Base-by-base conservation (phyloP, 2,797 vertebrate genomes). In the Ctenopoma multispine region DNA sequence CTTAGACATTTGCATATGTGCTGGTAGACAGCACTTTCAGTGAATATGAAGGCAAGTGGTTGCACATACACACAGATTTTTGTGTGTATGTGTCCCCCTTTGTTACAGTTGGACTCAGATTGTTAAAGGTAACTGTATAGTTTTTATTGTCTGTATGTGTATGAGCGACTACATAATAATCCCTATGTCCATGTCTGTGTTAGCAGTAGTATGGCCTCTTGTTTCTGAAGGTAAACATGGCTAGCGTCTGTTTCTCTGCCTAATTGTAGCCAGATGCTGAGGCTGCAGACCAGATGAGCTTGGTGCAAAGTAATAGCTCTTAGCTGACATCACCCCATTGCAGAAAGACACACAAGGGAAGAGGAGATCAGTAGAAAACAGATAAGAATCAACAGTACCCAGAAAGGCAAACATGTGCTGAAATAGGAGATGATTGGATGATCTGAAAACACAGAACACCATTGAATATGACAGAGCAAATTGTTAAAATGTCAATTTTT, bases 311-410 rank as follows among this genome's bases (percentile, higher is more conserved):
- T 88, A 92, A 93, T 90, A 91, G 85, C 87, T 92, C 81, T 89
- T 91, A 90, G 90, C 91, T 93, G 93, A 93, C 91, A 92, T 93
- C 92, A 93, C n/a, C 83, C 63, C 75, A 56, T 23, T 75, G 73
- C 75, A 84, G 70, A 82, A 67, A 82, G 80, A 80, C 79, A 65
- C 79, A 70, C 59, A 49, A 66, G 64, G 68, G 62, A 77, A 79
- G 80, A 75, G 61, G 59, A 65, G 76, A 73, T 75, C 46, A 46
- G 60, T 61, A 63, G 54, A 77, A 82, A 79, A 69, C 51, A 69
- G 77, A 87, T 79, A 79, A 79, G 61, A 80, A 81, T 62, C 41
- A 75, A 62, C 75, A 72, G 53, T 38, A 63, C 29, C 17, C 43
- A 74, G 69, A 66, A 7, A 55, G 21, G 24, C 40, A 68, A 36